phyloP scores from a whole-genome alignment of 2,113 vertebrate genomes.

The Dicerorhinus sumatrensis region DNA sequence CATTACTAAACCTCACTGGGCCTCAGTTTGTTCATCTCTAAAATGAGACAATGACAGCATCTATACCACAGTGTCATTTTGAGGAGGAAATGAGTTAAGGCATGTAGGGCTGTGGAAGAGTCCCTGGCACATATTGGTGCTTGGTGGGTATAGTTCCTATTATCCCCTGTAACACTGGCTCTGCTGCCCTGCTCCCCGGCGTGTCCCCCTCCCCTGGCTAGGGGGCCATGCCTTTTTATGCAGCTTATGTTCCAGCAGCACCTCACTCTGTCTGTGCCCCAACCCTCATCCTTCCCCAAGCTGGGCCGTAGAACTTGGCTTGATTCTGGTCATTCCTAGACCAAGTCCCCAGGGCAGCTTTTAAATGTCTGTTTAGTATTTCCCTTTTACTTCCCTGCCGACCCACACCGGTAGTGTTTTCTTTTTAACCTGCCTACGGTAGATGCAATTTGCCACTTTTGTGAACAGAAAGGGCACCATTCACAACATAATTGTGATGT shows the following conservation, averaged over 20 bases:
- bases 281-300: not conserved
- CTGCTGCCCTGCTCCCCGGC: not conserved
- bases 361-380: not conserved
- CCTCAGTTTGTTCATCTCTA: not conserved
- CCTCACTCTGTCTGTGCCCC: not conserved
- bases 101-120: not conserved
- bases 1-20: not conserved
- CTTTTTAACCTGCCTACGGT: not conserved
- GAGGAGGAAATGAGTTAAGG: not conserved
- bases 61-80: not conserved
- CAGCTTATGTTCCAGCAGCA: not conserved
- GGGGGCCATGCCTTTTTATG: not conserved
- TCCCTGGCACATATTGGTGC: not conserved
- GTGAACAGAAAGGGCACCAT: not conserved
- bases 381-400: not conserved
- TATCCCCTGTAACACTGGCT: not conserved
- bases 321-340: not conserved
- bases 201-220: not conserved
- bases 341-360: not conserved
- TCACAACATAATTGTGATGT: not conserved
- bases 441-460: not conserved
- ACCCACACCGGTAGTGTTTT: not conserved
- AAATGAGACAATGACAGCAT: not conserved
- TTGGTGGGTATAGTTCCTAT: not conserved
- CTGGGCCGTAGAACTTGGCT: not conserved